Conservation (phyloP, 1,140 invertebrate genomes). For the Microplitis mediator region DNA sequence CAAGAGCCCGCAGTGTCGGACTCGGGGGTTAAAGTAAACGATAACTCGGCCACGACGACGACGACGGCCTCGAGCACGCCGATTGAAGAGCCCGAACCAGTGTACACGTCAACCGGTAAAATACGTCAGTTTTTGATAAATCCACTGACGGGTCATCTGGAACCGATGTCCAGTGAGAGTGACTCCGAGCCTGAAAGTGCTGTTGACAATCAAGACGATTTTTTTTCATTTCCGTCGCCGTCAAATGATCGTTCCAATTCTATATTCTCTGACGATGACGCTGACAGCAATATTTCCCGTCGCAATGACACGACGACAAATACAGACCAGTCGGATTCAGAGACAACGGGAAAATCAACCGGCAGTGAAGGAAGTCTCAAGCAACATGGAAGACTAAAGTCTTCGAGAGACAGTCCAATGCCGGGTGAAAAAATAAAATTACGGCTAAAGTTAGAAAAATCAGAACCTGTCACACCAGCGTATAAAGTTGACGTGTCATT, state of each 20-base stretch:
- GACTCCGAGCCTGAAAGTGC: slow-evolving; percentile 61
- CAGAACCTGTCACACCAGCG: slow-evolving; percentile 75
- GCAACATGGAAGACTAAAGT: slow-evolving; percentile 59
- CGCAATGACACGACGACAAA: slow-evolving; percentile 62
- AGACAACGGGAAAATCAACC: slow-evolving; percentile 66
- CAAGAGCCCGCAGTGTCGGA: not conserved
- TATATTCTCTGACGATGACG: slow-evolving; percentile 67
- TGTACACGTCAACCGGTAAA: slow-evolving; percentile 64
- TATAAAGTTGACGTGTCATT: slow-evolving; percentile 84
- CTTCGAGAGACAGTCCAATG: slow-evolving; percentile 53
- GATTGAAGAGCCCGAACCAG: slow-evolving; percentile 46
- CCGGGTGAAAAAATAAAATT: slow-evolving; percentile 82
- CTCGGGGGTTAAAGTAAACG: too few species aligned
- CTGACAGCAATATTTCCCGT: slow-evolving; percentile 62
- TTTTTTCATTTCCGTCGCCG: slow-evolving; percentile 65
- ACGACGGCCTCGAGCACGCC: slow-evolving; percentile 32
- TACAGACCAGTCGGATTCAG: slow-evolving; percentile 70
- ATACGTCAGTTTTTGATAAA: slow-evolving; percentile 82
- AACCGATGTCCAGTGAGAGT: slow-evolving; percentile 77
- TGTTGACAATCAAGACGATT: slow-evolving; percentile 63
- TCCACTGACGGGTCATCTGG: slow-evolving; percentile 83
- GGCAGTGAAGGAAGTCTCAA: slow-evolving; percentile 62
- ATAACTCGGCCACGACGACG: not conserved
- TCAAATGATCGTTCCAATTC: slow-evolving; percentile 67
- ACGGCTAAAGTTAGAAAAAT: slow-evolving; percentile 81